Percentiles rank a stretch among this genome's conserved stretches.
Conservation (phyloP, 2,113 vertebrate species). For the Hyla sarda region DNA sequence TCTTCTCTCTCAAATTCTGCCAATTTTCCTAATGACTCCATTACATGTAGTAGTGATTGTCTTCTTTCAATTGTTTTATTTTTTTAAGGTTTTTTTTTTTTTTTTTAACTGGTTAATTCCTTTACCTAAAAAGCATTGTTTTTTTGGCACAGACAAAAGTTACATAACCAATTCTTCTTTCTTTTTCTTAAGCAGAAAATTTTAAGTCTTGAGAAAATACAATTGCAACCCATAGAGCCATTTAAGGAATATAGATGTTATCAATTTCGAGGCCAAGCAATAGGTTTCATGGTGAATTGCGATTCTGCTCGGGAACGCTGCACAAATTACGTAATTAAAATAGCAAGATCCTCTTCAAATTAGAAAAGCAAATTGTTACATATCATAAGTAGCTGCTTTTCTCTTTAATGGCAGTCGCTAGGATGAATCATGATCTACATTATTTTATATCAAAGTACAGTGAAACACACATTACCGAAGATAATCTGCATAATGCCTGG, state of each 20-base stretch:
- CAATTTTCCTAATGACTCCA: constrained; percentile 46
- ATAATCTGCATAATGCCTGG: constrained; percentile 85
- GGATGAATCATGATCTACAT: constrained; percentile 81
- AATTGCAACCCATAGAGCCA: constrained; percentile 61
- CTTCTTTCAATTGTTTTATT: not conserved
- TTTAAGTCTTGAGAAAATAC: constrained; percentile 55
- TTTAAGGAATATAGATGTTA: constrained; percentile 69
- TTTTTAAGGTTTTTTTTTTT: not conserved
- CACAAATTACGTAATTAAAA: constrained; percentile 80
- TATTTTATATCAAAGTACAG: constrained; percentile 88
- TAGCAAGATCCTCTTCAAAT: constrained; percentile 80
- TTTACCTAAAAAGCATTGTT: not conserved
- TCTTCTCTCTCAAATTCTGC: not conserved
- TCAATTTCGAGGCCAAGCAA: constrained; percentile 69
- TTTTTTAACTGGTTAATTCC: not conserved
- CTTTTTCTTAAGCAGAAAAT: constrained; percentile 12
- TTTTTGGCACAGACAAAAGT: constrained; percentile 9
- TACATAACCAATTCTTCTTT: constrained; percentile 23
- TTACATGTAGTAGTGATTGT: not conserved
- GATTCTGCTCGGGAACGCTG: constrained; percentile 73
- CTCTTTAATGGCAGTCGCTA: constrained; percentile 80
- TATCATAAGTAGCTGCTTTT: constrained; percentile 82
- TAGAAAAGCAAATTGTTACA: constrained; percentile 88
- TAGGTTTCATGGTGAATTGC: constrained; percentile 71
- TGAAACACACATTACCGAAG: constrained; percentile 85